Percentiles rank a stretch among this genome's conserved stretches.
Conservation (phyloP, 2,797 vertebrate species). For the Nyctibius grandis region DNA sequence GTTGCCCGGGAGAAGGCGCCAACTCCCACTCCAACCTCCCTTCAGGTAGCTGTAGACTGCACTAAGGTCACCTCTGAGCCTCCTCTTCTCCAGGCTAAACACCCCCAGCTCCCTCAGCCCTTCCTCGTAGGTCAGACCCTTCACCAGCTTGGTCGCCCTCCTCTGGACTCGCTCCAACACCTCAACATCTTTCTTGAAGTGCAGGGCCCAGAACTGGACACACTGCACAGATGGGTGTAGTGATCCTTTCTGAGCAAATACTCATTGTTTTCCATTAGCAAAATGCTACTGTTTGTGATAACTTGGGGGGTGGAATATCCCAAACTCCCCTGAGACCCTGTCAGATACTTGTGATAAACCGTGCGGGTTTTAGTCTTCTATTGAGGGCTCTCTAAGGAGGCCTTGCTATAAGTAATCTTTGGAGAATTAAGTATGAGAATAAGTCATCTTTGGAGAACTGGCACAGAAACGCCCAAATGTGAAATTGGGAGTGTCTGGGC, state of each 20-base stretch:
- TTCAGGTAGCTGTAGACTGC: too few species aligned
- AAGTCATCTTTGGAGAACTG: neutral
- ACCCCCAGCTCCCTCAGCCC: too few species aligned
- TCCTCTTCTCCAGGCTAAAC: too few species aligned
- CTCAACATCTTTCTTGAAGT: too few species aligned
- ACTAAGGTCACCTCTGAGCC: too few species aligned
- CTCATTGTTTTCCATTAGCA: neutral
- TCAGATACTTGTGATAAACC: neutral
- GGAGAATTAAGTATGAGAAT: neutral
- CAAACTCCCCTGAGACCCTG: neutral
- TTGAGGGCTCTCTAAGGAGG: neutral
- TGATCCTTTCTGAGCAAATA: neutral
- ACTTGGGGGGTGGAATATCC: neutral
- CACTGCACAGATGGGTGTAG: neutral
- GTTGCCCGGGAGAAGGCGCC: too few species aligned
- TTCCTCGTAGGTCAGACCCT: too few species aligned
- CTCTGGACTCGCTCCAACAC: too few species aligned
- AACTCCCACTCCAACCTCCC: too few species aligned
- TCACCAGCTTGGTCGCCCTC: too few species aligned
- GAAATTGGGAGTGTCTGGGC: neutral
- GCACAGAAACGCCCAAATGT: neutral
- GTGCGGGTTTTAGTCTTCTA: neutral
- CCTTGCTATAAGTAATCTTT: neutral
- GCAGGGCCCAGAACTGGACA: too few species aligned
- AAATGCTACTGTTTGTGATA: neutral